These are phyloP conservation scores for Onychomys torridus DNA, from an alignment of 2,797 vertebrate species.

Conservation along the genomic window DNA sequence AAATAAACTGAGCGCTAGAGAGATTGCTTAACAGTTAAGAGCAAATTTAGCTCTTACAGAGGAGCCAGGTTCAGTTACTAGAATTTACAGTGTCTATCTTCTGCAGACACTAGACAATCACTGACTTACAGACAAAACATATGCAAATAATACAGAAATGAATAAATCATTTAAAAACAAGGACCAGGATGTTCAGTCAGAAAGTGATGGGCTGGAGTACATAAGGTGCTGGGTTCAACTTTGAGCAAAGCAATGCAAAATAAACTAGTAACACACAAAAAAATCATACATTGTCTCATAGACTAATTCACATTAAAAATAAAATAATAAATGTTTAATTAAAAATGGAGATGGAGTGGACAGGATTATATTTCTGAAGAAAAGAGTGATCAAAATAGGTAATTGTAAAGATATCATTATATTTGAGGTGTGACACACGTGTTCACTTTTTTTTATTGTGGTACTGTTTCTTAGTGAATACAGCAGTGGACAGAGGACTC, in stretches of 20 bases:
- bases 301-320: background rate
- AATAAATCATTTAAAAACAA: background rate
- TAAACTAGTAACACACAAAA: background rate
- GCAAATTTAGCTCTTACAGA: background rate
- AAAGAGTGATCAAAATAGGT: background rate
- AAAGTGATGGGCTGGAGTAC: rapidly evolving
- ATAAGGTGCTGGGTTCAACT: background rate
- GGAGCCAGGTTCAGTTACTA: background rate
- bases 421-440: background rate
- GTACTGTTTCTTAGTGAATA: background rate
- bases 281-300: background rate
- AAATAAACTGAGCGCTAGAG: background rate
- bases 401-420: background rate
- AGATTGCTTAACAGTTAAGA: background rate
- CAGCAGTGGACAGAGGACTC: rapidly evolving
- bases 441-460: background rate
- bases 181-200: background rate
- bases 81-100: background rate
- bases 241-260: background rate
- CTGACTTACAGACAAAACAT: background rate
- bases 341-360: background rate
- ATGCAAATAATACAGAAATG: background rate
- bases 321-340: background rate
- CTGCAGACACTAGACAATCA: background rate
- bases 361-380: background rate